These are phyloP conservation scores for Nymphalis c-album DNA, from an alignment of 2,888 invertebrate genomes.

Conservation along the genomic window DNA sequence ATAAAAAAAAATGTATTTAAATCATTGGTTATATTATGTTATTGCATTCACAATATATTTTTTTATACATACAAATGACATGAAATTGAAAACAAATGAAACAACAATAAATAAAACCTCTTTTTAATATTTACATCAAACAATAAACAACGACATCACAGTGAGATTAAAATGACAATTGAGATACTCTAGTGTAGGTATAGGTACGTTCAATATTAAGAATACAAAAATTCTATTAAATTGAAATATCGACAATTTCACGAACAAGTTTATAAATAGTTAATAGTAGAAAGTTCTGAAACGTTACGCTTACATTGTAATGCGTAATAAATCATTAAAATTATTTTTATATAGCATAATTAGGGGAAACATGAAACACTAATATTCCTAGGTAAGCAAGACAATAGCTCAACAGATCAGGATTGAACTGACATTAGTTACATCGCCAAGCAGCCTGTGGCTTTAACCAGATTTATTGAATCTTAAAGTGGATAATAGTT, in stretches of 20 bases:
- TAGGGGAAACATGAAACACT: no score
- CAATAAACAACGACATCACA: slow-evolving; percentile 71
- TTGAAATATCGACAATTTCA: slow-evolving; percentile 23
- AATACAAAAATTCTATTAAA: slow-evolving; percentile 24
- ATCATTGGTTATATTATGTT: no score
- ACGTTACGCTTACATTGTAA: neutral
- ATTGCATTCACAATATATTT: neutral
- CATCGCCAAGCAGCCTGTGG: no score
- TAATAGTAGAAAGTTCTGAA: slow-evolving; percentile 1
- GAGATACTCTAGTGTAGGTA: slow-evolving; percentile 51
- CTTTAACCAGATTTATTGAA: no score
- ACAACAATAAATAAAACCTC: slow-evolving; percentile 55
- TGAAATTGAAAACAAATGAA: slow-evolving; percentile 24
- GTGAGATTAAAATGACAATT: slow-evolving; percentile 68
- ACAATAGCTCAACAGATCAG: no score
- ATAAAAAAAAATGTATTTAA: no score
- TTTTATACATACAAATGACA: neutral
- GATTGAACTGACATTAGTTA: no score
- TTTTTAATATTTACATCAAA: slow-evolving; percentile 74
- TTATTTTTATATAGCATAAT: neutral
- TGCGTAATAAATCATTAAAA: neutral
- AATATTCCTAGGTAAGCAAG: no score
- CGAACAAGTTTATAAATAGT: neutral
- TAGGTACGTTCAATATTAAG: slow-evolving; percentile 30
- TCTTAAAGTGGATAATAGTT: no score